Percentiles rank a stretch among this genome's conserved stretches.
Evolutionary conservation across 2,888 invertebrate species (phyloP).

Genomic region (Sylvicola cinctus): DNA sequence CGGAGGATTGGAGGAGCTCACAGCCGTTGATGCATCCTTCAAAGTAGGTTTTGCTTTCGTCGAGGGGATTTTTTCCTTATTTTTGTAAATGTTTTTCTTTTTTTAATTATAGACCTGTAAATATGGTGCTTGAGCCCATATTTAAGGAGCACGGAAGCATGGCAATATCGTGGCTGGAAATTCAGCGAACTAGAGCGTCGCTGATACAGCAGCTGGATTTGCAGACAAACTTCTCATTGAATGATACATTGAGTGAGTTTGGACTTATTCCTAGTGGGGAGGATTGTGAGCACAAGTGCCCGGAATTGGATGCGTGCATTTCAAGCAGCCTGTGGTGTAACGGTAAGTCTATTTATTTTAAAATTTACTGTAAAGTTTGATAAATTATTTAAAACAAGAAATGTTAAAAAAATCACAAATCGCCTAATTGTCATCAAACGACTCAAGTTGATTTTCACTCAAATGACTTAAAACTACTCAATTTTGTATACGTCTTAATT

Average conservation of each 20-base stretch:
- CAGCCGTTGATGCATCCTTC: slow-evolving; percentile 18
- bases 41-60: slow-evolving; percentile 17
- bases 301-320: slow-evolving; percentile 59
- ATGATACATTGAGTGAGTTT: slow-evolving; percentile 24
- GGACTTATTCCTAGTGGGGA: slow-evolving; percentile 26
- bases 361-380: slow-evolving; percentile 2
- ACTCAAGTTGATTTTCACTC: too few relatives aligned
- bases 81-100: slow-evolving; percentile 11
- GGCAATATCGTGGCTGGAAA: slow-evolving; percentile 60
- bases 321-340: slow-evolving; percentile 54
- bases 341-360: slow-evolving; percentile 24
- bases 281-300: slow-evolving; percentile 43
- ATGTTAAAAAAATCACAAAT: too few relatives aligned
- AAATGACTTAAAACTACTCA: too few relatives aligned
- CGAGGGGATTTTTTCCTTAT: slow-evolving; percentile 1
- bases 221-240: slow-evolving; percentile 18
- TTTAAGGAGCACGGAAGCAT: slow-evolving; percentile 52
- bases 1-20: slow-evolving; percentile 47
- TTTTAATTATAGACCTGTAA: slow-evolving; percentile 29
- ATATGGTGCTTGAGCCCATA: slow-evolving; percentile 45
- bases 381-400: too few relatives aligned
- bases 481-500: too few relatives aligned
- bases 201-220: slow-evolving; percentile 34
- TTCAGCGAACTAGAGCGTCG: slow-evolving; percentile 39
- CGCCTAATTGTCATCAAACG: too few relatives aligned